These are phyloP conservation scores for Brotula barbata DNA, from an alignment of 2,797 vertebrate genomes.

Conservation along the genomic window DNA sequence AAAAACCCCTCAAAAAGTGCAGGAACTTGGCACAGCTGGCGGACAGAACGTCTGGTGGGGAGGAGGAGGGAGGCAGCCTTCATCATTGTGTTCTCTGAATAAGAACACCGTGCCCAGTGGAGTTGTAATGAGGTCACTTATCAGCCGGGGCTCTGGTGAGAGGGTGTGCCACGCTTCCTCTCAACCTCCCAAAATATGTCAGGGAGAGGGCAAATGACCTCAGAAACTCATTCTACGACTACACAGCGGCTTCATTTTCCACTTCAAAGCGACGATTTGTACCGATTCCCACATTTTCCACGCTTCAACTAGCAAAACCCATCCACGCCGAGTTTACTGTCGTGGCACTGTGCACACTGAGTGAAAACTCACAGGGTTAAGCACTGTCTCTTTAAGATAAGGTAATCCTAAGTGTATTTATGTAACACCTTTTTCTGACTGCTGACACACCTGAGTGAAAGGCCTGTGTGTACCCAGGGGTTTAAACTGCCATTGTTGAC, in stretches of 20 bases:
- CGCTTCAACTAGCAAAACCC: too few species aligned
- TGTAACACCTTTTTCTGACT: too few species aligned
- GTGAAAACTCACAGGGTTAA: too few species aligned
- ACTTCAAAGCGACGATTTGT: too few species aligned
- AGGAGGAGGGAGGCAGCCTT: conserved; percentile 37
- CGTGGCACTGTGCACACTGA: too few species aligned
- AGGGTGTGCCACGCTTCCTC: conserved; percentile 64
- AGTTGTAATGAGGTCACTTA: conserved; percentile 72
- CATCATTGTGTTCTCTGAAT: conserved; percentile 49
- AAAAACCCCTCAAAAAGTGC: conserved; percentile 43
- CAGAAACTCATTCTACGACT: conserved; percentile 39
- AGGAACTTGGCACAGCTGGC: conserved; percentile 44
- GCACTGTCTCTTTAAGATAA: too few species aligned
- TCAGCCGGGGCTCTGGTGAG: conserved; percentile 56
- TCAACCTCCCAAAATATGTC: conserved; percentile 63
- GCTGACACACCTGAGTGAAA: too few species aligned
- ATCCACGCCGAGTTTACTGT: too few species aligned
- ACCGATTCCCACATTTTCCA: too few species aligned
- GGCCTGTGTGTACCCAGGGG: too few species aligned
- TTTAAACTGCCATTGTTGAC: too few species aligned
- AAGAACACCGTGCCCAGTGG: conserved; percentile 58
- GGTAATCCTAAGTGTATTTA: too few species aligned
- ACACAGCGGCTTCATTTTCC: conserved; percentile 37
- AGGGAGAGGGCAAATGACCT: conserved; percentile 49
- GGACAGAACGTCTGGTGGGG: conserved; percentile 33